Conservation (phyloP, 2,797 vertebrate species). For the Enteromius trimaculatus region DNA sequence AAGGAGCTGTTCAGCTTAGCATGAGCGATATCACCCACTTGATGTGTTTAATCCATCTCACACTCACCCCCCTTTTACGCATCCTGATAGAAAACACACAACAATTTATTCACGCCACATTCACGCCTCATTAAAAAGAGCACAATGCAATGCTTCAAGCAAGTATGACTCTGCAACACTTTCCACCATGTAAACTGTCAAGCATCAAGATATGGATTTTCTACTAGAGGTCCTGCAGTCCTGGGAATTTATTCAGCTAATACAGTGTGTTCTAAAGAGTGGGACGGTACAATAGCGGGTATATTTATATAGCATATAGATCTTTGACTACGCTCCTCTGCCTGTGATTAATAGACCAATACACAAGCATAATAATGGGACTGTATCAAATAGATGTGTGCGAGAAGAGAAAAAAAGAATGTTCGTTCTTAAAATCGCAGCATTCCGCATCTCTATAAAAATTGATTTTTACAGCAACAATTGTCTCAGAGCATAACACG, state of each 20-base stretch:
- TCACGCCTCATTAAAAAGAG: constrained; percentile 9
- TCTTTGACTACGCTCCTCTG: constrained; percentile 55
- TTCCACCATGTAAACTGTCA: constrained; percentile 49
- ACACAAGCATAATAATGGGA: constrained; percentile 40
- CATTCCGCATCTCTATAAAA: constrained; percentile 15
- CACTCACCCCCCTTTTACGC: background rate
- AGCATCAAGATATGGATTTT: constrained; percentile 45
- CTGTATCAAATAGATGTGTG: constrained; percentile 20
- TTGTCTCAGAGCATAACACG: constrained; percentile 31
- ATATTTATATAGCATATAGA: constrained; percentile 58
- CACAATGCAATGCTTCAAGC: constrained; percentile 21
- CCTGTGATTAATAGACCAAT: constrained; percentile 54
- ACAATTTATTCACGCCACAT: constrained; percentile 21
- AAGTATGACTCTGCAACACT: constrained; percentile 43
- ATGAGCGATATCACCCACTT: background rate
- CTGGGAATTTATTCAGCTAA: constrained; percentile 64
- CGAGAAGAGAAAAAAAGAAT: constrained; percentile 3
- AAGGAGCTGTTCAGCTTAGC: constrained; percentile 5
- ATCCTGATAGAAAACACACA: constrained; percentile 32
- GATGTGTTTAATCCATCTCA: constrained; percentile 8
- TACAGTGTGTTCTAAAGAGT: constrained; percentile 61
- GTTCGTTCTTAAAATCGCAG: constrained; percentile 14
- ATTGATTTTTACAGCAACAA: constrained; percentile 49
- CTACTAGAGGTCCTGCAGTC: constrained; percentile 48
- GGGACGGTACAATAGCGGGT: constrained; percentile 59